Evolutionary conservation across 2,888 invertebrate genomes (phyloP), one percentile per base, ranked within the genome.

Genomic region (Eupithecia subumbrata): DNA sequence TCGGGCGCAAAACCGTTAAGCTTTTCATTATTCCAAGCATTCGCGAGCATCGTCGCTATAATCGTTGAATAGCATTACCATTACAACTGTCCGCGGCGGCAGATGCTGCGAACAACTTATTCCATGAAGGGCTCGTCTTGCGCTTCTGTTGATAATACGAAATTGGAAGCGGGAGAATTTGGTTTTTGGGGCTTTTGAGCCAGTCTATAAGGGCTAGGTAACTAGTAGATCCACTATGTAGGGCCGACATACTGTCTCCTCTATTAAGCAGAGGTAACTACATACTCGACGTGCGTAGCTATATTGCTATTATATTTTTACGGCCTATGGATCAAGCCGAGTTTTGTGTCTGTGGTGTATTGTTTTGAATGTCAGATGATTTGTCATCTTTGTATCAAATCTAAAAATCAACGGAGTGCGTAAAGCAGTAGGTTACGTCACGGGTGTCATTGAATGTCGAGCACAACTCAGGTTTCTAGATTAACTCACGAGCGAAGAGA

Each of bases 51-150:
- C 87, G 88, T 85, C 83, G 89, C 92, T 86, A 92, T 94, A 93
- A 93, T 91, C 92, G 92, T 93, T 91, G 92, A 93, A 93, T 93
- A 88, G 92, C 92, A 93, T 93, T 93, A 93, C 92, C 93, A 90
- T 93, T 92, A 93, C 92, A 90, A 93, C 90, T 92, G 93, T 91
- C 92, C 92, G 88, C 90, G 90, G 84, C 89, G 89, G 87, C 94
- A 92, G 92, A 90, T 93, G 93, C 85, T 89, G 87, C 88, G 85
- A 93, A 93, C 92, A 93, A 93, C 93, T 93, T 91, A 93, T 93
- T 91, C 89, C 88, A 87, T 84, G 85, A 84, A 84, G 84, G 85
- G 85, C 87, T 84, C 22, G 12, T 83, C 82, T 79, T 82, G 82
- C 79, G 83, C 82, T 81, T 82, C 84, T 85, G 83, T 82, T 83